Conservation (phyloP, 1,140 invertebrate genomes). For the Heliconius congener region DNA sequence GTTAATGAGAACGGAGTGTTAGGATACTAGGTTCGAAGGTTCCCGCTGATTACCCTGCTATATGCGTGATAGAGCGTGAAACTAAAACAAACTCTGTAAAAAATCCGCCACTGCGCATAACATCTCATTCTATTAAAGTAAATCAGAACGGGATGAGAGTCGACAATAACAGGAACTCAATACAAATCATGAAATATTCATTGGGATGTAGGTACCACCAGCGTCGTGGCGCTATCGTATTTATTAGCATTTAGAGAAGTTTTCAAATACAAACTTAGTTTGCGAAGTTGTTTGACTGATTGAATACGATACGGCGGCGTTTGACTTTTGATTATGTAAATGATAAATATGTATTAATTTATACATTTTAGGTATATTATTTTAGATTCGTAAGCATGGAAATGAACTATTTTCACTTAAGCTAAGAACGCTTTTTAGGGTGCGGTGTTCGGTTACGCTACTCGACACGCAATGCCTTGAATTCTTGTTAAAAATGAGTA, state of each 20-base stretch:
- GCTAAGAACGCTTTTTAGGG: no score
- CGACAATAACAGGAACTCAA: slow-evolving; percentile 23
- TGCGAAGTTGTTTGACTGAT: slow-evolving; percentile 19
- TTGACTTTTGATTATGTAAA: neutral
- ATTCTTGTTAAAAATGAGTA: no score
- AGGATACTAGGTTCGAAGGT: no score
- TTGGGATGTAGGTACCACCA: slow-evolving; percentile 12
- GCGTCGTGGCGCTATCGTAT: neutral
- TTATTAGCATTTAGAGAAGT: slow-evolving; percentile 33
- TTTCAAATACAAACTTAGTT: slow-evolving; percentile 29
- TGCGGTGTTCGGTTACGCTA: no score
- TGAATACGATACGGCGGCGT: slow-evolving; percentile 10
- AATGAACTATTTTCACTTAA: neutral
- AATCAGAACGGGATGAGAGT: slow-evolving; percentile 6
- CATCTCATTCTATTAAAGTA: neutral
- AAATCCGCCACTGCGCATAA: neutral
- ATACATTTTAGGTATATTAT: neutral
- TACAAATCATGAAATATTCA: slow-evolving; percentile 33
- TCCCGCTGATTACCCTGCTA: no score
- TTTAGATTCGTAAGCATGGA: neutral
- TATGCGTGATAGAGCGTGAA: no score
- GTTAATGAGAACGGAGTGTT: no score
- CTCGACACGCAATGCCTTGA: no score
- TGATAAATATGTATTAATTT: neutral
- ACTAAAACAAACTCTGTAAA: neutral